These are phyloP conservation scores for Antechinus stuartii DNA, from an alignment of 2,113 vertebrate genomes.

Conservation along the genomic window DNA sequence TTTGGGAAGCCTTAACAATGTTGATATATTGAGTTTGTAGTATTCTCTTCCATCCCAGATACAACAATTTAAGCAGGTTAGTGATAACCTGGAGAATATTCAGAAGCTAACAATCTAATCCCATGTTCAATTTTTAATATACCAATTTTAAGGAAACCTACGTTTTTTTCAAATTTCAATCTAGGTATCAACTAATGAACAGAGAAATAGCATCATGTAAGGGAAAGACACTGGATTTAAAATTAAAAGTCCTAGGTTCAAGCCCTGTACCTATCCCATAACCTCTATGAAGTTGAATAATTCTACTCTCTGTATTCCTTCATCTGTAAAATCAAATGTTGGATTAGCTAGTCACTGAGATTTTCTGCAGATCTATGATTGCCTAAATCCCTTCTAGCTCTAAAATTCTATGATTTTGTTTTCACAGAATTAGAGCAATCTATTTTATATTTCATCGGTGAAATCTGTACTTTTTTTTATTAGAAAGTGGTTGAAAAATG, in stretches of 20 bases:
- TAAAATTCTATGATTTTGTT: neutral
- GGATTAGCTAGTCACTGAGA: neutral
- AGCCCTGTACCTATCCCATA: neutral
- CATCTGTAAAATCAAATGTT: neutral
- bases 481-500: neutral
- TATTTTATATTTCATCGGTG: neutral
- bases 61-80: neutral
- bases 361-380: neutral
- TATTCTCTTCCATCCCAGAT: neutral
- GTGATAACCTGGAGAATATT: too few species aligned
- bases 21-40: neutral
- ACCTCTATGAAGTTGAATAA: neutral
- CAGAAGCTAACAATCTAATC: neutral
- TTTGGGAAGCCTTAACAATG: neutral
- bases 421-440: neutral
- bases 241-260: neutral
- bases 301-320: neutral
- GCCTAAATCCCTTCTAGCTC: neutral
- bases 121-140: neutral
- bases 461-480: neutral
- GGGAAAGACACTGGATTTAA: neutral
- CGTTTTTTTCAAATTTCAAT: neutral
- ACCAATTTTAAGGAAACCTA: neutral
- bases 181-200: neutral
- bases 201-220: neutral